Percentiles rank a stretch among this genome's conserved stretches.
phyloP scores from a whole-genome alignment of 1,140 invertebrate species.

The Drosophila sp. region DNA sequence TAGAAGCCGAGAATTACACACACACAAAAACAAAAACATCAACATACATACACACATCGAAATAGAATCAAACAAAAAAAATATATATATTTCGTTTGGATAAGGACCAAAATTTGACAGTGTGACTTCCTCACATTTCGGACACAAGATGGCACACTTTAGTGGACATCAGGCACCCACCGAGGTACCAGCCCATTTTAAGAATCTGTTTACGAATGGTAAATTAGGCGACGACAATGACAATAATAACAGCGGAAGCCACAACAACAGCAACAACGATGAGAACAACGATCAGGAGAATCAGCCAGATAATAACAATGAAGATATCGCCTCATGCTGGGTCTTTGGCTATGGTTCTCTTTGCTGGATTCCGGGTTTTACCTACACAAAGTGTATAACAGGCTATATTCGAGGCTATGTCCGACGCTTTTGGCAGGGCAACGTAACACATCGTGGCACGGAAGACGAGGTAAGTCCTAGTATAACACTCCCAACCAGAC shows the following conservation, averaged over 20 bases:
- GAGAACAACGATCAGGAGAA: slow-evolving; percentile 49
- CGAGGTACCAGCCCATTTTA: slow-evolving; percentile 70
- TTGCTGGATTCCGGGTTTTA: slow-evolving; percentile 94
- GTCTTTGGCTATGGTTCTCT: slow-evolving; percentile 95
- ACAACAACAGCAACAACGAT: slow-evolving; percentile 30
- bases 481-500: slow-evolving; percentile 4
- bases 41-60: slow-evolving; percentile 1
- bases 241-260: slow-evolving; percentile 30
- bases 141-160: slow-evolving; percentile 67
- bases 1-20: slow-evolving; percentile 33
- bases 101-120: background rate
- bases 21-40: slow-evolving; percentile 3
- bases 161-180: slow-evolving; percentile 53
- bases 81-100: slow-evolving; percentile 22
- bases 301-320: slow-evolving; percentile 27
- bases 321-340: slow-evolving; percentile 86
- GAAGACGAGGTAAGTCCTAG: slow-evolving; percentile 88
- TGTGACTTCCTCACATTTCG: slow-evolving; percentile 10
- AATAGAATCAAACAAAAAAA: background rate
- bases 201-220: slow-evolving; percentile 73
- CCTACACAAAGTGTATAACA: slow-evolving; percentile 88
- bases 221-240: slow-evolving; percentile 59
- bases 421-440: slow-evolving; percentile 94
- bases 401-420: slow-evolving; percentile 90
- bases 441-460: slow-evolving; percentile 92